Conservation (phyloP, 2,797 vertebrate genomes). For the Sebastes oblongus region DNA sequence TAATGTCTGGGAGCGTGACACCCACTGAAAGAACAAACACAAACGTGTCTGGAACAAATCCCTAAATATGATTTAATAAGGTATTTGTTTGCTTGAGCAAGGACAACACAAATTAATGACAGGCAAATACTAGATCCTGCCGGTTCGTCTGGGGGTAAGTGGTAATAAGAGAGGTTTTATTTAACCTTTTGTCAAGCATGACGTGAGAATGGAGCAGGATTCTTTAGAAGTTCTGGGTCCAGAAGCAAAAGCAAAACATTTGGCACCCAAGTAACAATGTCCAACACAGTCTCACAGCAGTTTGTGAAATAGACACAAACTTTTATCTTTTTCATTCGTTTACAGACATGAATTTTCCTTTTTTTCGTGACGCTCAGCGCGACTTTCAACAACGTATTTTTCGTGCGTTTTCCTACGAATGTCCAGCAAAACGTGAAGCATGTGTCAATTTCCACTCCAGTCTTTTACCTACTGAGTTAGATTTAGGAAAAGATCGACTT, state of each 20-base stretch:
- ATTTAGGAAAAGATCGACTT: no score
- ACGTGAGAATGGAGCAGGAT: constrained; percentile 1
- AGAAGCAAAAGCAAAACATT: constrained; percentile 5
- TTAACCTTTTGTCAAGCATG: constrained; percentile 33
- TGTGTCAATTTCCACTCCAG: no score
- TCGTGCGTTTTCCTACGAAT: no score
- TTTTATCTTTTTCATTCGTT: no score
- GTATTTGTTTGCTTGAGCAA: constrained; percentile 51
- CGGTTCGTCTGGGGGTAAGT: neutral
- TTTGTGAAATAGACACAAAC: no score
- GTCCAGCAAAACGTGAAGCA: no score
- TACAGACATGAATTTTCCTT: no score
- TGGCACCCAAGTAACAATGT: neutral
- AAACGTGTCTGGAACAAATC: constrained; percentile 43
- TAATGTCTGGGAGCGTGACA: constrained; percentile 29
- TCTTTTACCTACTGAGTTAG: no score
- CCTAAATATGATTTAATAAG: constrained; percentile 45
- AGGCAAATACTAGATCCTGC: constrained; percentile 36
- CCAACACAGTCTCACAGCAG: no score
- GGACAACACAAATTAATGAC: constrained; percentile 39
- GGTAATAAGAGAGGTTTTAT: constrained; percentile 30
- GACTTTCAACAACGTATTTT: no score
- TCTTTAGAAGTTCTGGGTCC: constrained; percentile 13
- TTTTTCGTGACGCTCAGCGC: no score
- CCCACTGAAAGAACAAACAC: constrained; percentile 35